Conservation (phyloP, 2,888 invertebrate genomes). For the Metopia argyrocephala region DNA sequence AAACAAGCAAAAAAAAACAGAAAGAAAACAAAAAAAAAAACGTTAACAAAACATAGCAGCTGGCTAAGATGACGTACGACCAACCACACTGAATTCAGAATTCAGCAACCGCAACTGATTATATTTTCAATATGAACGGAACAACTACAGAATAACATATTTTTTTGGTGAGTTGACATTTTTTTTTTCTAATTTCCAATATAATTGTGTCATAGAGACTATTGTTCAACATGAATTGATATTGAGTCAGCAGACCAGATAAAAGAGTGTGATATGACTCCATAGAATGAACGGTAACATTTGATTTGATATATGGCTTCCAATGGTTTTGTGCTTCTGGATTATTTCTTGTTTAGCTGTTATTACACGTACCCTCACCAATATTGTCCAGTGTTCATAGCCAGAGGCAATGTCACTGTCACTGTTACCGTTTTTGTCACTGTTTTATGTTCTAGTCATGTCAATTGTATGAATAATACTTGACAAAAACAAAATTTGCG, state of each 20-base stretch:
- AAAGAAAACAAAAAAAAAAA: too few relatives aligned
- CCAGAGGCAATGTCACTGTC: neutral
- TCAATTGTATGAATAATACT: neutral
- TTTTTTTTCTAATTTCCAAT: slow-evolving; percentile 30
- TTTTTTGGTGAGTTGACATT: slow-evolving; percentile 38
- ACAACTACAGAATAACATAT: neutral
- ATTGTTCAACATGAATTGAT: neutral
- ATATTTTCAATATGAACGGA: neutral
- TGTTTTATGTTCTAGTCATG: neutral
- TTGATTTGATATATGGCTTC: neutral
- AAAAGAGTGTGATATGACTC: neutral
- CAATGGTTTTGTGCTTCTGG: neutral
- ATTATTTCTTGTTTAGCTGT: neutral
- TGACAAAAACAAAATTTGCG: slow-evolving; percentile 3
- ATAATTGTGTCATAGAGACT: slow-evolving; percentile 19
- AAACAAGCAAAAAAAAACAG: neutral
- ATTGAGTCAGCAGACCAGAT: neutral
- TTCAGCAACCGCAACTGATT: slow-evolving; percentile 51
- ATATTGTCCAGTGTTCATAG: neutral
- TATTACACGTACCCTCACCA: neutral
- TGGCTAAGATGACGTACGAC: slow-evolving; percentile 29
- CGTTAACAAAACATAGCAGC: slow-evolving; percentile 26
- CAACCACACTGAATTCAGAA: too few relatives aligned
- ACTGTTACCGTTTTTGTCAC: neutral
- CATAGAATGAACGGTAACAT: neutral